Conservation (phyloP, 2,888 invertebrate genomes). For the Andricus curvator region DNA sequence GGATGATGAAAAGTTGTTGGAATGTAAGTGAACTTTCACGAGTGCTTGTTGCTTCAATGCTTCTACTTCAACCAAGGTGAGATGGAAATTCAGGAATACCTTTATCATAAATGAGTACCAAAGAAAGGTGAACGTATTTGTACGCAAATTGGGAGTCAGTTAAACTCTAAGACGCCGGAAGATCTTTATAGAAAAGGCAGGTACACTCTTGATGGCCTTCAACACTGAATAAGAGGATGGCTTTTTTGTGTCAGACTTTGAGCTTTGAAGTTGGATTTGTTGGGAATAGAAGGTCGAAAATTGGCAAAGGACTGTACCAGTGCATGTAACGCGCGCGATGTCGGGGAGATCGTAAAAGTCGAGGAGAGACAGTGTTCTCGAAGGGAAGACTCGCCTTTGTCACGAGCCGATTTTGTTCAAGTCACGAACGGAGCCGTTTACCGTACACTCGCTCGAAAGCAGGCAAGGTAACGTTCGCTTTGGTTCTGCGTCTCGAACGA, state of each 20-base stretch:
- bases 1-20: too few species aligned
- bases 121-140: neutral
- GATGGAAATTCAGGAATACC: too few species aligned
- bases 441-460: slow-evolving; percentile 36
- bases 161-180: neutral
- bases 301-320: slow-evolving; percentile 19
- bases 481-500: slow-evolving; percentile 43
- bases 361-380: slow-evolving; percentile 38
- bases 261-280: neutral
- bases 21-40: too few species aligned
- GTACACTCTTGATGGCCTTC: neutral
- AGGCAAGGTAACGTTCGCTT: slow-evolving; percentile 37
- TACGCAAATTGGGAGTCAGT: neutral
- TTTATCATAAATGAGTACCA: neutral
- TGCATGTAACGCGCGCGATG: slow-evolving; percentile 33
- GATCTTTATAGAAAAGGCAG: neutral
- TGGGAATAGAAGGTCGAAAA: slow-evolving; percentile 27
- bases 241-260: neutral
- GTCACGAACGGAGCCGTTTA: slow-evolving; percentile 42
- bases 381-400: slow-evolving; percentile 44
- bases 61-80: too few species aligned
- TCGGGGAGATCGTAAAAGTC: slow-evolving; percentile 40
- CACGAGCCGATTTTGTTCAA: slow-evolving; percentile 45
- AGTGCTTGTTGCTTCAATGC: too few species aligned
- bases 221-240: neutral